Evolutionary conservation across 2,888 invertebrate genomes (phyloP).

Genomic region (Falcaria lacertinaria): DNA sequence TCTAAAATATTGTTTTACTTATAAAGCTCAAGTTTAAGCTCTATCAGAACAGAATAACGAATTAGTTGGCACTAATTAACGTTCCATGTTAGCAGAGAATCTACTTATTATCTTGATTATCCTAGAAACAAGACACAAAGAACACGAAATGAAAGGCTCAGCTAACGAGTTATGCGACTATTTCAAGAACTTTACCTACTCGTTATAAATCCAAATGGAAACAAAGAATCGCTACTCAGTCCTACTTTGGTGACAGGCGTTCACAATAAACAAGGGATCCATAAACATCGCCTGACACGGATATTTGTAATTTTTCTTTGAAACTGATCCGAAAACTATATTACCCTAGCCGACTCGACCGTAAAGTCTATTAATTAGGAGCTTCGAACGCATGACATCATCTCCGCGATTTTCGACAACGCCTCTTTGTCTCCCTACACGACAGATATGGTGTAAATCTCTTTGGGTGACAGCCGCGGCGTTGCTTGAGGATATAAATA

Average conservation of each 20-base stretch:
- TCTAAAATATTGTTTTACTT: too few species aligned
- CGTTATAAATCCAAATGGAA: constrained; percentile 25
- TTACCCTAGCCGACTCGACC: constrained; percentile 42
- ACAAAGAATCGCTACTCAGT: constrained; percentile 57
- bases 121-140: constrained; percentile 16
- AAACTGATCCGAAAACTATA: constrained; percentile 34
- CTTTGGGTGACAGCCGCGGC: constrained; percentile 53
- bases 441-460: constrained; percentile 72
- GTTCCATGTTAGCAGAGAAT: neutral
- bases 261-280: constrained; percentile 56
- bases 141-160: constrained; percentile 10
- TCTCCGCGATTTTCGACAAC: constrained; percentile 55
- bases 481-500: constrained; percentile 59
- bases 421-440: constrained; percentile 64
- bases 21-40: neutral
- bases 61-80: neutral
- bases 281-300: constrained; percentile 56
- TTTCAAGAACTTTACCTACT: constrained; percentile 31
- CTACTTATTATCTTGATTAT: constrained; percentile 8
- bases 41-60: too few species aligned
- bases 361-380: constrained; percentile 69
- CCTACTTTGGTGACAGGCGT: constrained; percentile 33
- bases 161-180: constrained; percentile 35
- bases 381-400: constrained; percentile 61
- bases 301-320: constrained; percentile 65